A percentile compares a stretch with the other conserved stretches of the same genome.
phyloP scores from a whole-genome alignment of 2,797 vertebrate genomes.

The Lepidocolaptes lacrymiger region DNA sequence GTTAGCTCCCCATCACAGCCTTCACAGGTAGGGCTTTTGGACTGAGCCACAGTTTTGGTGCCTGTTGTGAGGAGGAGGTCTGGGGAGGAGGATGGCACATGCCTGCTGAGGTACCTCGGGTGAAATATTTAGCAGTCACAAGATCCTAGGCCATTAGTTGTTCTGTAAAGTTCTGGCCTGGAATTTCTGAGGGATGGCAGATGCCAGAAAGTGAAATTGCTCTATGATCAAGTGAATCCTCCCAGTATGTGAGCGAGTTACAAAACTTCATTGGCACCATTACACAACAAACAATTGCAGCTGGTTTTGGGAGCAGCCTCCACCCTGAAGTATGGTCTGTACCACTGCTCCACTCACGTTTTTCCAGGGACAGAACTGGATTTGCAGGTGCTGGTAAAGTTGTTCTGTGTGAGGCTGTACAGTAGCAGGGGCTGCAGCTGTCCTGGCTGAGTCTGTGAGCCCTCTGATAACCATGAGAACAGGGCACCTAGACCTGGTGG shows the following conservation, averaged over 20 bases:
- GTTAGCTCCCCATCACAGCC: neutral
- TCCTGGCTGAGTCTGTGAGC: neutral
- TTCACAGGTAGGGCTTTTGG: neutral
- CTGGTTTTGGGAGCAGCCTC: slow-evolving; percentile 12
- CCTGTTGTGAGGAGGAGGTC: neutral
- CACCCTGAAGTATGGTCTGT: slow-evolving; percentile 12
- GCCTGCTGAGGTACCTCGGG: neutral
- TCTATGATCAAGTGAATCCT: slow-evolving; percentile 21
- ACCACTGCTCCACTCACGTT: neutral
- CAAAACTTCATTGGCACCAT: slow-evolving; percentile 26
- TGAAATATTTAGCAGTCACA: neutral
- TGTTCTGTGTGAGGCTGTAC: rapidly evolving
- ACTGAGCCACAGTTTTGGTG: neutral
- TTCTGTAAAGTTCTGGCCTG: slow-evolving; percentile 42
- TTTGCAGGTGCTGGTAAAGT: neutral
- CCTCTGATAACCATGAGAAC: neutral
- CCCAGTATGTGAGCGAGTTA: slow-evolving; percentile 1
- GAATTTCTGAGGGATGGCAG: slow-evolving; percentile 29
- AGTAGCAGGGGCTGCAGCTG: neutral
- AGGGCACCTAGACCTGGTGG: neutral
- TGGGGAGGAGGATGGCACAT: neutral
- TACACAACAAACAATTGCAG: slow-evolving; percentile 25
- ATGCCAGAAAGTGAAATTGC: slow-evolving; percentile 60
- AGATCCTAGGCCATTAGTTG: neutral
- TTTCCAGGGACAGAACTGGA: slow-evolving; percentile 1